These are phyloP conservation scores for Sardinella longiceps DNA, from an alignment of 2,797 vertebrate genomes.

Conservation along the genomic window DNA sequence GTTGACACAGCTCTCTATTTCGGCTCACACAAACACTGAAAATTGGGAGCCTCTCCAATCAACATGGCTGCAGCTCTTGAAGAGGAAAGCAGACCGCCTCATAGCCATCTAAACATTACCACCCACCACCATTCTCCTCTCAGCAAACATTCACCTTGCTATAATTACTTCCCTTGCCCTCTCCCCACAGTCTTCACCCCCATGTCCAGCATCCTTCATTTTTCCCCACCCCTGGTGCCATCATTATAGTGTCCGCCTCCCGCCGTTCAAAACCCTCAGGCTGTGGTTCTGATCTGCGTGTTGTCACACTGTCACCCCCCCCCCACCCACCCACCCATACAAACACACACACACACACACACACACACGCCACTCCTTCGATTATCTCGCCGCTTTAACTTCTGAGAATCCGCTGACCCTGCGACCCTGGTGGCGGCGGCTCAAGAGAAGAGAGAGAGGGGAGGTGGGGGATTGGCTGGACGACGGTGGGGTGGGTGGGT, in stretches of 20 bases:
- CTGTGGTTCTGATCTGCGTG: background rate
- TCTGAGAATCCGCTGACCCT: slow-evolving; percentile 33
- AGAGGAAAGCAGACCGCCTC: background rate
- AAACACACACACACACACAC: too few species aligned
- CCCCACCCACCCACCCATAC: too few species aligned
- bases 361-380: background rate
- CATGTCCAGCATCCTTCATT: background rate
- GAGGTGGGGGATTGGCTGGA: background rate
- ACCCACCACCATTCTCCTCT: background rate
- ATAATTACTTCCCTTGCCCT: slow-evolving; percentile 4
- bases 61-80: background rate
- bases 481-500: background rate
- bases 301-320: background rate
- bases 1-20: slow-evolving; percentile 6
- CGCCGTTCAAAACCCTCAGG: background rate
- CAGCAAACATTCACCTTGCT: background rate
- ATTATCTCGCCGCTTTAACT: slow-evolving; percentile 18
- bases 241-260: background rate
- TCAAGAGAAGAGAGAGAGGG: background rate
- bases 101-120: background rate
- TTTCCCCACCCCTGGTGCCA: background rate
- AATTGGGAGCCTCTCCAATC: background rate
- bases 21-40: background rate
- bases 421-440: slow-evolving; percentile 18
- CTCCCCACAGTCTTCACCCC: background rate